These are phyloP conservation scores for Halcyon leucocephala DNA, from an alignment of 2,797 vertebrate species.

Conservation along the genomic window DNA sequence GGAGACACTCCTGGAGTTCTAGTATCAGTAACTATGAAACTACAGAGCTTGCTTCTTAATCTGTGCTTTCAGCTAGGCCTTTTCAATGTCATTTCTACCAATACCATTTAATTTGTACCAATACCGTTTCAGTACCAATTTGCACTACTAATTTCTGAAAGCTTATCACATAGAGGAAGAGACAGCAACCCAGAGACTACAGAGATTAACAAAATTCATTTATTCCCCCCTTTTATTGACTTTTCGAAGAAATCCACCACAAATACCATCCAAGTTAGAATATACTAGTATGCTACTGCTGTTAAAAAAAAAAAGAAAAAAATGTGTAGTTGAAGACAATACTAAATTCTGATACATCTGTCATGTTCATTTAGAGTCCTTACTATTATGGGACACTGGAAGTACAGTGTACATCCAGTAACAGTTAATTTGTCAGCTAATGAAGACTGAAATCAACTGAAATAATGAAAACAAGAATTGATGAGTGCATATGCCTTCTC, in stretches of 20 bases:
- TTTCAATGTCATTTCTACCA: not conserved
- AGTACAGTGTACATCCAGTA: not conserved
- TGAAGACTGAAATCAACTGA: not conserved
- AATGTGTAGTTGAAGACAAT: not conserved
- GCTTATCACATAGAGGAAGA: not conserved
- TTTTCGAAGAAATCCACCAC: not conserved
- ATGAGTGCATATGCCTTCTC: not conserved
- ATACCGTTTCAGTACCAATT: not conserved
- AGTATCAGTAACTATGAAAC: not conserved
- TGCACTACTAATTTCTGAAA: not conserved
- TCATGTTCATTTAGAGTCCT: not conserved
- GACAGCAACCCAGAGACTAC: not conserved
- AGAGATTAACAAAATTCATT: not conserved
- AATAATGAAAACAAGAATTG: not conserved
- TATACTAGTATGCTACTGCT: not conserved
- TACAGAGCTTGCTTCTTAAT: not conserved
- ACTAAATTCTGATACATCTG: not conserved
- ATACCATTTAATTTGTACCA: too few relatives aligned
- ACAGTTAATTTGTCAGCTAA: not conserved
- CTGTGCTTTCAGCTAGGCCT: not conserved
- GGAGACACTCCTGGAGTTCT: not conserved
- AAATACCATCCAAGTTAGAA: not conserved
- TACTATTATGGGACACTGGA: not conserved
- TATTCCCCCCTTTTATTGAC: not conserved
- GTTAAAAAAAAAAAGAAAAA: not conserved